Percentiles rank a stretch among this genome's conserved stretches.
Conservation (phyloP, 2,888 invertebrate genomes). For the Tanypteryx hageni region DNA sequence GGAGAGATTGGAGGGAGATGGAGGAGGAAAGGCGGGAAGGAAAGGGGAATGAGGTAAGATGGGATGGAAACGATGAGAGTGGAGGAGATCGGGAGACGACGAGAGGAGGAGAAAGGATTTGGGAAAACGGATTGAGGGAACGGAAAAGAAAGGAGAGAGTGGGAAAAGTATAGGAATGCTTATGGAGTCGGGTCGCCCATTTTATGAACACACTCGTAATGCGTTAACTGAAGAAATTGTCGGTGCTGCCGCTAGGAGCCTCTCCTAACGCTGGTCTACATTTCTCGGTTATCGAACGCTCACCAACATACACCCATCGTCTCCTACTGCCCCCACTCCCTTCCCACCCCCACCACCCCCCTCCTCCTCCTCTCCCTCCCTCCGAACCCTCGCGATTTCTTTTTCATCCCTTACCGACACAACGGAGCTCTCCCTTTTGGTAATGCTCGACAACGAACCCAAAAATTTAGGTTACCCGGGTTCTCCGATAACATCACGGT, state of each 20-base stretch:
- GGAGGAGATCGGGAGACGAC: no score
- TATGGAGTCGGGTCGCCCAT: neutral
- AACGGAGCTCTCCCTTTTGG: neutral
- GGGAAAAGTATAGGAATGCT: neutral
- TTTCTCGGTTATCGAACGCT: constrained; percentile 57
- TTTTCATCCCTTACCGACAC: neutral
- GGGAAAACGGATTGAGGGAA: neutral
- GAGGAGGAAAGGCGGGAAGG: neutral
- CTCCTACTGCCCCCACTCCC: neutral
- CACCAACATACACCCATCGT: neutral
- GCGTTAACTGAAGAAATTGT: constrained; percentile 6
- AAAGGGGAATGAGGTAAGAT: neutral
- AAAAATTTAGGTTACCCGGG: no score
- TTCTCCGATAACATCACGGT: no score
- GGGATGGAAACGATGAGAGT: neutral
- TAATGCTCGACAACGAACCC: no score
- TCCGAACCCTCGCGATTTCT: constrained; percentile 29
- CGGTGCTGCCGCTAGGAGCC: constrained; percentile 49
- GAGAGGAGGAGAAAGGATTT: neutral
- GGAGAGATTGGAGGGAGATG: neutral
- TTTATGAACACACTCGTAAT: constrained; percentile 46
- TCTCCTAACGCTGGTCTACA: constrained; percentile 55
- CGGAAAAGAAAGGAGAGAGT: neutral
- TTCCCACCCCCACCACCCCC: neutral
- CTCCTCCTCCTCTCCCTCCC: neutral